Conservation (phyloP, 2,888 invertebrate species). For the Apodemia hepburni region DNA sequence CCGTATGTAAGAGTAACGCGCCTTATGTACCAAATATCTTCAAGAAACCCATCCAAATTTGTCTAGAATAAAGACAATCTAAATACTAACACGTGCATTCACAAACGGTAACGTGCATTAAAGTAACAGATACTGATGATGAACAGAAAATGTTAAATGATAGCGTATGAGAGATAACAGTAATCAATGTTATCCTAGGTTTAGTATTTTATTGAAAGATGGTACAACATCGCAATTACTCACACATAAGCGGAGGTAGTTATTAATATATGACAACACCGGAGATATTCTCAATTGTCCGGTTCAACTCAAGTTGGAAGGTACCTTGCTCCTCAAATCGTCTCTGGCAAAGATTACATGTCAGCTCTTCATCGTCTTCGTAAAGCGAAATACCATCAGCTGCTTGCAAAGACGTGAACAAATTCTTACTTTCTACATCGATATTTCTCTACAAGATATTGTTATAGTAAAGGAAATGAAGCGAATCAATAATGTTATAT, state of each 20-base stretch:
- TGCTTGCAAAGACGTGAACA: slow-evolving; percentile 83
- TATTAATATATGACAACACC: slow-evolving; percentile 61
- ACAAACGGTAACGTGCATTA: slow-evolving; percentile 39
- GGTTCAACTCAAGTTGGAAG: slow-evolving; percentile 75
- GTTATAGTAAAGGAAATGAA: slow-evolving; percentile 20
- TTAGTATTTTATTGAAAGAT: slow-evolving; percentile 41
- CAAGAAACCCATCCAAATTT: slow-evolving; percentile 26
- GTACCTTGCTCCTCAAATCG: slow-evolving; percentile 89
- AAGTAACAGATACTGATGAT: slow-evolving; percentile 35
- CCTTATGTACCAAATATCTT: slow-evolving; percentile 56
- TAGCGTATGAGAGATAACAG: slow-evolving; percentile 37
- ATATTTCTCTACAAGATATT: slow-evolving; percentile 25
- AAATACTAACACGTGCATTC: slow-evolving; percentile 40
- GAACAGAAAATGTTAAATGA: slow-evolving; percentile 37
- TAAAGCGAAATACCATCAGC: slow-evolving; percentile 82
- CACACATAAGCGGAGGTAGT: slow-evolving; percentile 71
- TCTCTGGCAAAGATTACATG: slow-evolving; percentile 88
- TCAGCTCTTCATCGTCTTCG: slow-evolving; percentile 83
- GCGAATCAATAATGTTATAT: slow-evolving; percentile 13
- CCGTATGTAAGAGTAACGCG: slow-evolving; percentile 78
- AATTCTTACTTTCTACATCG: slow-evolving; percentile 56
- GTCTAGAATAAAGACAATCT: slow-evolving; percentile 32
- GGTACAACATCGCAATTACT: slow-evolving; percentile 78
- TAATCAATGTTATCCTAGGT: slow-evolving; percentile 31
- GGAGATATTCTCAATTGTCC: slow-evolving; percentile 55